Conservation (phyloP, 2,113 vertebrate species). For the Xiphias gladius region DNA sequence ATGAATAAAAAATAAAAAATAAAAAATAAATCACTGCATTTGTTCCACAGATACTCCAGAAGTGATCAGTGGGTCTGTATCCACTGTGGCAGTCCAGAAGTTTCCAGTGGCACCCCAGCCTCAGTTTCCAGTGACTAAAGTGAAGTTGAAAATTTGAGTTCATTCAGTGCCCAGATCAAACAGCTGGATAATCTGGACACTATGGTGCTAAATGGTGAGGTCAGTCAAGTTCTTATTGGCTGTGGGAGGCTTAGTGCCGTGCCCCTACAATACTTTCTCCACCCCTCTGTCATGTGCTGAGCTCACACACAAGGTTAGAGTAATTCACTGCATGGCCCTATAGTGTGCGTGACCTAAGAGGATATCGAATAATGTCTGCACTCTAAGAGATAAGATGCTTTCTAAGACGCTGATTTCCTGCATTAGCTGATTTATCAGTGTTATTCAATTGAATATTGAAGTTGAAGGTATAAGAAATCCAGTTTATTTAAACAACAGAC, state of each 20-base stretch:
- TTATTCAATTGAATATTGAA: constrained; percentile 42
- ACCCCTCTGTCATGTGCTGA: constrained; percentile 75
- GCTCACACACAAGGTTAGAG: constrained; percentile 48
- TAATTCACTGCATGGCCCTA: constrained; percentile 25
- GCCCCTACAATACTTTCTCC: constrained; percentile 73
- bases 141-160: constrained; percentile 56
- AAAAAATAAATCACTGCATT: constrained; percentile 36
- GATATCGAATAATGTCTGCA: constrained; percentile 69
- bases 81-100: constrained; percentile 52
- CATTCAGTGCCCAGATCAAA: constrained; percentile 61
- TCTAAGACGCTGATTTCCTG: constrained; percentile 48
- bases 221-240: constrained; percentile 78
- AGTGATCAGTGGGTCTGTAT: constrained; percentile 45
- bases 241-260: constrained; percentile 46
- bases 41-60: constrained; percentile 56
- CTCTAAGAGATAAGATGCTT: constrained; percentile 71
- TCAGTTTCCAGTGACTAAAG: constrained; percentile 30
- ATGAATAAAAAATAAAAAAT: constrained; percentile 25
- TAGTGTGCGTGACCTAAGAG: constrained; percentile 47
- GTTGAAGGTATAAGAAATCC: constrained; percentile 37
- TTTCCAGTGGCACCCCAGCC: constrained; percentile 38
- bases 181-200: constrained; percentile 50
- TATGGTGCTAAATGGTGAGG: constrained; percentile 43
- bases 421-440: constrained; percentile 54
- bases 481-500: constrained; percentile 41